These are phyloP conservation scores for Latheticus oryzae DNA, from an alignment of 2,888 invertebrate species.

Conservation along the genomic window DNA sequence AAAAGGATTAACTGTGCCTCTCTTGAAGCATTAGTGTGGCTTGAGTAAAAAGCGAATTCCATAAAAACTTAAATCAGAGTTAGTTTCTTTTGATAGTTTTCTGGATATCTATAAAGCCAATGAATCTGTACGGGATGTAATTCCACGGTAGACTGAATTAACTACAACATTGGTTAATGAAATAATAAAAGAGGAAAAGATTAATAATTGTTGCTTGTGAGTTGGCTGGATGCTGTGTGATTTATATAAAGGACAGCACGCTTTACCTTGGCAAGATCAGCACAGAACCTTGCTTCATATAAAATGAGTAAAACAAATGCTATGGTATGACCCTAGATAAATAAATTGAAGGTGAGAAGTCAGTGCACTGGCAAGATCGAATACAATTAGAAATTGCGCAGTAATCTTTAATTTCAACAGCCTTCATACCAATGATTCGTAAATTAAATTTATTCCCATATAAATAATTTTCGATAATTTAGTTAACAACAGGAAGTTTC, in stretches of 20 bases:
- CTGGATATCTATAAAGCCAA: too few relatives aligned
- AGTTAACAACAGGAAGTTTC: conserved; percentile 31
- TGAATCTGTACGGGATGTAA: conserved; percentile 3
- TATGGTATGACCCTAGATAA: conserved; percentile 18
- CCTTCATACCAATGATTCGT: conserved; percentile 20
- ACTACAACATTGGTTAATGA: conserved; percentile 13
- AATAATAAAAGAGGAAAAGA: conserved; percentile 33
- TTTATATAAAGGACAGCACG: conserved; percentile 25
- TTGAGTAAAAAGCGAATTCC: too few relatives aligned
- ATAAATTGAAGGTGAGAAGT: conserved; percentile 39
- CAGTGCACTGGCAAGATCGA: conserved; percentile 19
- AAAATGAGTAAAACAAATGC: conserved; percentile 25
- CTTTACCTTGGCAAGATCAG: conserved; percentile 23
- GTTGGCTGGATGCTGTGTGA: conserved; percentile 21
- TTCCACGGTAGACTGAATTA: conserved; percentile 19
- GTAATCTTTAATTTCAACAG: conserved; percentile 6
- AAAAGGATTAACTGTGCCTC: too few relatives aligned
- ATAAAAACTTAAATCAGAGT: too few relatives aligned
- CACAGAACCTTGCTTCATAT: conserved; percentile 28
- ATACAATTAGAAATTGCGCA: conserved; percentile 3
- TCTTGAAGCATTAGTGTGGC: too few relatives aligned
- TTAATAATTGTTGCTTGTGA: conserved; percentile 12
- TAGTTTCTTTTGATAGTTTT: conserved; percentile 7
- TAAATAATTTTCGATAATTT: conserved; percentile 17
- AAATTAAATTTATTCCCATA: conserved; percentile 23